A percentile compares a stretch with the other conserved stretches of the same genome.
phyloP scores from a whole-genome alignment of 2,888 invertebrate genomes.

The Muschampia plurimacula region DNA sequence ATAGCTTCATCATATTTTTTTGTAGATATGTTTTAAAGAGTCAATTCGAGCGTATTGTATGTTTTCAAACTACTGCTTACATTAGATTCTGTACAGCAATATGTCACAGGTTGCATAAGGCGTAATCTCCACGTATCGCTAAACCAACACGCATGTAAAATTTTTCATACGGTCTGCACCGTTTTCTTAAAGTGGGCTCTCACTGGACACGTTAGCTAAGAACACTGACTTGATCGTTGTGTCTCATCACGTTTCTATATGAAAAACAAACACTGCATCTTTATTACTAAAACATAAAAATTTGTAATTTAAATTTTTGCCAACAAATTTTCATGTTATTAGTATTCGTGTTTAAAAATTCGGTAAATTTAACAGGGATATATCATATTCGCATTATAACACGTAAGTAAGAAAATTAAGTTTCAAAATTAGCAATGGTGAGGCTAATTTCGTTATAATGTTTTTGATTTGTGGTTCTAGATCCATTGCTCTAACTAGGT shows the following conservation, averaged over 20 bases:
- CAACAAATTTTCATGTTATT: no score
- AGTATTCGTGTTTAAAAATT: no score
- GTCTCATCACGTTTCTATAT: background rate
- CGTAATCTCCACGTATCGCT: slow-evolving; percentile 16
- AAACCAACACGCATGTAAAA: slow-evolving; percentile 7
- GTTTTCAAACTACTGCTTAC: slow-evolving; percentile 20
- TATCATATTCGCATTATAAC: no score
- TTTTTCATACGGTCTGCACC: slow-evolving; percentile 12
- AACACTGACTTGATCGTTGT: background rate
- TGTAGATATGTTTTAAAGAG: background rate
- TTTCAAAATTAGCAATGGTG: no score
- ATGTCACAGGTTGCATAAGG: slow-evolving; percentile 12
- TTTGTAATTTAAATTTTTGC: no score
- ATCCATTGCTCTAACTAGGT: no score
- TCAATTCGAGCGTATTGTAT: slow-evolving; percentile 29
- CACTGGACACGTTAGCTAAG: background rate
- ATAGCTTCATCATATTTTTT: no score
- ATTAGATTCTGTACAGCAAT: slow-evolving; percentile 13
- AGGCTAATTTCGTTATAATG: no score
- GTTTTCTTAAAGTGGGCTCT: background rate
- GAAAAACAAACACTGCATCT: background rate
- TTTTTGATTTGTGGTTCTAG: no score
- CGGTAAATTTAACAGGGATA: no score
- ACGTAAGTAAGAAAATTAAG: no score
- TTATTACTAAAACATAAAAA: no score